Evolutionary conservation across 2,113 vertebrate species (phyloP).

Genomic region (Lampris megalopsis): DNA sequence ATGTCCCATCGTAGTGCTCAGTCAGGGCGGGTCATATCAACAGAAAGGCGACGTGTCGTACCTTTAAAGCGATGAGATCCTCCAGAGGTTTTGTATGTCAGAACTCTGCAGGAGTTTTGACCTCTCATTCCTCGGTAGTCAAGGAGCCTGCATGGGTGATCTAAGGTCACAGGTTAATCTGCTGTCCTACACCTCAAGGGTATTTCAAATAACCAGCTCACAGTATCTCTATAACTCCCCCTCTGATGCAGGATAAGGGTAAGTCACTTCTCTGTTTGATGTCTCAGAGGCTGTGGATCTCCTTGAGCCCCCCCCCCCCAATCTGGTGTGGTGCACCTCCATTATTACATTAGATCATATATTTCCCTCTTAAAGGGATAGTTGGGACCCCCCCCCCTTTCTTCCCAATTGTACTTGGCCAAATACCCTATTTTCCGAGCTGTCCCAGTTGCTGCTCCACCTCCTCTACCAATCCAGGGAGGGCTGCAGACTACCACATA

Average conservation of each 20-base stretch:
- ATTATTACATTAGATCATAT: not conserved
- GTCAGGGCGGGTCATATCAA: slow-evolving; percentile 17
- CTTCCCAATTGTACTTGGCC: too few species aligned
- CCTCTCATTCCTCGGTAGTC: slow-evolving; percentile 69
- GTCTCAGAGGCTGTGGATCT: slow-evolving; percentile 2
- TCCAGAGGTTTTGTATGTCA: slow-evolving; percentile 34
- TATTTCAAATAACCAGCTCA: slow-evolving; percentile 64
- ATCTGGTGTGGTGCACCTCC: slow-evolving; percentile 6
- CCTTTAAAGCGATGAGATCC: slow-evolving; percentile 25
- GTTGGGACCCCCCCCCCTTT: too few species aligned
- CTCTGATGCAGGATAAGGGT: slow-evolving; percentile 29
- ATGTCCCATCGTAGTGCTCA: not conserved
- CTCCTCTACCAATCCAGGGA: too few species aligned
- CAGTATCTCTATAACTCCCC: slow-evolving; percentile 50
- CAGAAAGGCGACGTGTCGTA: slow-evolving; percentile 16
- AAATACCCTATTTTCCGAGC: too few species aligned
- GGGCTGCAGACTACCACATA: too few species aligned
- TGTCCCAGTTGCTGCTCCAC: too few species aligned
- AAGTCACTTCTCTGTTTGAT: slow-evolving; percentile 43
- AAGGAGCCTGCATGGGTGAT: slow-evolving; percentile 57
- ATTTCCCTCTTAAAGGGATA: too few species aligned
- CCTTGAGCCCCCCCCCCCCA: slow-evolving; percentile 7
- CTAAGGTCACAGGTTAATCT: slow-evolving; percentile 67
- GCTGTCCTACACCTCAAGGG: slow-evolving; percentile 69
- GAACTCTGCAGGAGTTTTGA: slow-evolving; percentile 54